These are phyloP conservation scores for Hirtodrosophila duncani DNA, from an alignment of 2,888 invertebrate species.

Conservation along the genomic window DNA sequence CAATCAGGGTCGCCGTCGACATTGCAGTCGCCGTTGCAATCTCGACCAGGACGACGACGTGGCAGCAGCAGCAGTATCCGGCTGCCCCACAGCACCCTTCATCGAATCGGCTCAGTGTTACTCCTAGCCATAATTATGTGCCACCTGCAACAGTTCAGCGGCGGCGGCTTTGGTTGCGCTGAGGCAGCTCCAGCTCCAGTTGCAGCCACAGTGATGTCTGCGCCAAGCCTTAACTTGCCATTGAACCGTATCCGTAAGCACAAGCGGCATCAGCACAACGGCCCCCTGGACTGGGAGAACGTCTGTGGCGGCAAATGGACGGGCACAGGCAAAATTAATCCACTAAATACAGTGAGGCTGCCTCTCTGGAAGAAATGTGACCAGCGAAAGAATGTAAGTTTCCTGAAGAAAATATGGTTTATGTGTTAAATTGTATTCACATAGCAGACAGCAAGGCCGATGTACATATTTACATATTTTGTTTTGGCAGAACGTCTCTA, in stretches of 20 bases:
- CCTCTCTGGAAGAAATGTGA: conserved; percentile 33
- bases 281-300: conserved; percentile 59
- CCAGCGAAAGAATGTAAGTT: conserved; percentile 26
- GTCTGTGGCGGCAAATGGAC: conserved; percentile 58
- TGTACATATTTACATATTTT: no score
- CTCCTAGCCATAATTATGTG: conserved; percentile 47
- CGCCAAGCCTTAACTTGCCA: not conserved
- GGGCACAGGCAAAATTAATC: not conserved
- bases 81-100: conserved; percentile 31
- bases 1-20: conserved; percentile 30
- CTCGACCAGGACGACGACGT: conserved; percentile 27
- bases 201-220: not conserved
- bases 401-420: no score
- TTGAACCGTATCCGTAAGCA: conserved; percentile 42
- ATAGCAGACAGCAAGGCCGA: not conserved
- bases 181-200: conserved; percentile 14
- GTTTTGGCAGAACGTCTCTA: no score
- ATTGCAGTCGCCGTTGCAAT: conserved; percentile 23
- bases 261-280: conserved; percentile 34
- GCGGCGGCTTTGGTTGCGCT: not conserved
- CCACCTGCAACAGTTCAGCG: conserved; percentile 32
- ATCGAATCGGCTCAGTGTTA: conserved; percentile 26
- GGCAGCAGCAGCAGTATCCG: conserved; percentile 20
- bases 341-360: no score
- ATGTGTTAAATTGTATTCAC: no score